phyloP scores from a whole-genome alignment of 2,797 vertebrate genomes.

The Ispidina lecontei region DNA sequence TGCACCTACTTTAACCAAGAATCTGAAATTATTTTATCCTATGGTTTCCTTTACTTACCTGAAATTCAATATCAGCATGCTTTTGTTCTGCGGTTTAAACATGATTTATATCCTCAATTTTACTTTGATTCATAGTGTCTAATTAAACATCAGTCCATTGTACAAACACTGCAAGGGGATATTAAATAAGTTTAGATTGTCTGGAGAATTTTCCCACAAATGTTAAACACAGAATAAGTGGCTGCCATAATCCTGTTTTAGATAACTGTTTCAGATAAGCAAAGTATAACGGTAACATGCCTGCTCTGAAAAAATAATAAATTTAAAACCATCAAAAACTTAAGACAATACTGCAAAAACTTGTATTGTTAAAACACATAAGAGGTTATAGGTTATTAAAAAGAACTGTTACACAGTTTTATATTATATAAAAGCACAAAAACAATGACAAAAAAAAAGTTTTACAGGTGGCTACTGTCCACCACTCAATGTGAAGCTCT shows the following conservation, averaged over 20 bases:
- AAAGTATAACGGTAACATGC: background rate
- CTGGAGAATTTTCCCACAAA: conserved; percentile 10
- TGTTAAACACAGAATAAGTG: conserved; percentile 36
- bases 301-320: background rate
- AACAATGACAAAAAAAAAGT: background rate
- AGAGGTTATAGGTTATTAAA: background rate
- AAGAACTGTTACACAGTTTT: background rate
- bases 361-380: background rate
- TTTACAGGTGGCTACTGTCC: background rate
- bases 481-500: background rate
- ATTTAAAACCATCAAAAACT: background rate
- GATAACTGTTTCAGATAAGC: conserved; percentile 1
- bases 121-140: conserved; percentile 53
- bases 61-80: background rate
- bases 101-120: conserved; percentile 40
- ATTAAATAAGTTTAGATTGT: conserved; percentile 29
- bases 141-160: conserved; percentile 33
- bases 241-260: conserved; percentile 9
- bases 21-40: background rate
- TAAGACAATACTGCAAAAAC: background rate
- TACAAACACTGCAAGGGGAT: conserved; percentile 25
- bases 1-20: background rate
- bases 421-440: background rate
- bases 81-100: conserved; percentile 40
- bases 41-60: background rate